These are phyloP conservation scores for Oreohelix idahoensis DNA, from an alignment of 1,140 invertebrate genomes.

Conservation along the genomic window DNA sequence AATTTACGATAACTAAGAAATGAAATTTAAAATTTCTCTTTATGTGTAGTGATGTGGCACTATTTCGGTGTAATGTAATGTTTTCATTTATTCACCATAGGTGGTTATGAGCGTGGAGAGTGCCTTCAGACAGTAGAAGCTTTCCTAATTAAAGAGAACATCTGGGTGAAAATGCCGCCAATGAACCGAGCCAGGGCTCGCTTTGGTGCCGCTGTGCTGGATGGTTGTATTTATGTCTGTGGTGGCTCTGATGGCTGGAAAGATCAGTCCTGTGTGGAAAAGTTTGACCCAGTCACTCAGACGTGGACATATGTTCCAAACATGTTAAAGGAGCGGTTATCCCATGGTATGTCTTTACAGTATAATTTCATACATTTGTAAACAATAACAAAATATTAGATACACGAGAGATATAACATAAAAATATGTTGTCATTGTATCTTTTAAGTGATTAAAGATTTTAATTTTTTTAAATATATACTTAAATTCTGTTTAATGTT, in stretches of 20 bases:
- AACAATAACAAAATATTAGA: no score
- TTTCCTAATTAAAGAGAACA: conserved; percentile 81
- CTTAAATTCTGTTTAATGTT: no score
- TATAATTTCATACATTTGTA: no score
- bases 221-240: conserved; percentile 82
- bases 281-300: conserved; percentile 75
- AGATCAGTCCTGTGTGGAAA: conserved; percentile 82
- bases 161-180: conserved; percentile 79
- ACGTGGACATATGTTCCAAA: conserved; percentile 80
- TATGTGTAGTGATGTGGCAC: no score
- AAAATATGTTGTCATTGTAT: no score
- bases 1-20: no score
- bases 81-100: conserved; percentile 68
- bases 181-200: conserved; percentile 84
- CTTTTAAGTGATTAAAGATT: no score
- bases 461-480: no score
- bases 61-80: not conserved
- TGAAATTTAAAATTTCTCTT: no score
- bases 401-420: no score
- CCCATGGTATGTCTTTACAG: conserved; percentile 56
- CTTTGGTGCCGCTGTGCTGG: conserved; percentile 79
- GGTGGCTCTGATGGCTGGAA: conserved; percentile 84
- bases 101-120: conserved; percentile 89
- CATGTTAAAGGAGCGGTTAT: conserved; percentile 74
- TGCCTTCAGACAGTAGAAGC: conserved; percentile 84